Evolutionary conservation across 2,797 vertebrate species (phyloP), one percentile per base, ranked within the genome.

Genomic region (Molossus molossus): DNA sequence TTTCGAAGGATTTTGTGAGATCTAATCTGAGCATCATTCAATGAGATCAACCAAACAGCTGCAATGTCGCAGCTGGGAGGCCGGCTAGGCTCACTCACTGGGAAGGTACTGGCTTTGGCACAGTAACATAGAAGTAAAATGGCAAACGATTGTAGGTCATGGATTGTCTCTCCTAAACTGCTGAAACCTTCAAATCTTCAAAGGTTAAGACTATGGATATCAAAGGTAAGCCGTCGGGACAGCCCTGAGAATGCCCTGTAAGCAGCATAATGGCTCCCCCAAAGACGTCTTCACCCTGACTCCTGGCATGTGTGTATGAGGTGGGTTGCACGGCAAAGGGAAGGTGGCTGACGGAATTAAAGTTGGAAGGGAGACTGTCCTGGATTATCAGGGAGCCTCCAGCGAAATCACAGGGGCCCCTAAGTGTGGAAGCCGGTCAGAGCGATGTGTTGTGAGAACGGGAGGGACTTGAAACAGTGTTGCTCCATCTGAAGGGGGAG

Each of bases 11-110:
- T n/a, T 67, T 6, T 21, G 11, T 67, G 75, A 88, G 14, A 76
- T 65, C 1, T 9, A 6, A 21, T 20, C 33, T 50, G 37, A 70
- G 13, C 23, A 21, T 79, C 37, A 23, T 29, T 23, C 62, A 50
- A 29, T 12, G 10, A 33, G 6, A 76, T 64, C 15, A 73, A 14
- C 12, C 5, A 60, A 67, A 48, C 27, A 12, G 5, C 2, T n/a
- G 53, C 3, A 5, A 6, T 25, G 5, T 48, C 3, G 2, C 21
- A 7, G 4, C n/a, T 7, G 10, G 29, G n/a, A 57, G 72, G 6
- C 3, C 3, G 21, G 55, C 12, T 6, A 53, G 18, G 3, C 29
- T 11, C 33, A 9, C 65, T 29, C 29, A 6, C 37, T 25, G 33
- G 20, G 1, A 20, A 12, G 40, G 40, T 3, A 0, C 14, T 50